phyloP scores from a whole-genome alignment of 2,888 invertebrate species.

The Apamea crenata region DNA sequence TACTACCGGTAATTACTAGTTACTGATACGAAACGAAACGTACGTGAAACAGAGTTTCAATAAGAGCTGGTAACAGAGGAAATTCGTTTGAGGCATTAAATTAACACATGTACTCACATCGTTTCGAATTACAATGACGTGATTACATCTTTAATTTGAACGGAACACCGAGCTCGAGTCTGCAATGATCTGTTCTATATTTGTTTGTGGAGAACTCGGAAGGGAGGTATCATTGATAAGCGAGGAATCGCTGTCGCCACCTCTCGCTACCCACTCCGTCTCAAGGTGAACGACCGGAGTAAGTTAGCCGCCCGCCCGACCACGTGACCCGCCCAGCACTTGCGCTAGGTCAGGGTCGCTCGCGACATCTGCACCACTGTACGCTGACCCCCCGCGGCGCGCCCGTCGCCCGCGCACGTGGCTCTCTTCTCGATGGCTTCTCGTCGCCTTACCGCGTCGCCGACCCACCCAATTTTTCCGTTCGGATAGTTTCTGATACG shows the following conservation, averaged over 20 bases:
- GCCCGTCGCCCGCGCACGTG: constrained; percentile 52
- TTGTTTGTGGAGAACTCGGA: constrained; percentile 30
- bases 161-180: constrained; percentile 8
- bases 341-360: constrained; percentile 89
- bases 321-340: constrained; percentile 88
- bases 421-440: constrained; percentile 72
- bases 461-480: constrained; percentile 85
- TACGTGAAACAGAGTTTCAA: constrained; percentile 43
- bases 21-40: no score
- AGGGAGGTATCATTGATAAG: constrained; percentile 66
- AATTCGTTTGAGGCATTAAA: constrained; percentile 35
- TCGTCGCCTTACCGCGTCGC: constrained; percentile 76
- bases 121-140: constrained; percentile 36
- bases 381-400: constrained; percentile 72
- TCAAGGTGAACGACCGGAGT: constrained; percentile 88
- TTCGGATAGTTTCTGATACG: constrained; percentile 86
- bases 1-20: constrained; percentile 54
- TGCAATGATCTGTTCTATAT: constrained; percentile 13
- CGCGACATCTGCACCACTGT: constrained; percentile 79
- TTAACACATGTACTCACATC: constrained; percentile 47
- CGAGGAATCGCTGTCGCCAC: constrained; percentile 72
- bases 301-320: constrained; percentile 85
- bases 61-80: constrained; percentile 4
- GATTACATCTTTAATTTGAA: constrained; percentile 19
- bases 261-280: constrained; percentile 79